Percentiles rank a stretch among this genome's conserved stretches.
Evolutionary conservation across 2,888 invertebrate species (phyloP).

Genomic region (Aspidiotus rigidus): DNA sequence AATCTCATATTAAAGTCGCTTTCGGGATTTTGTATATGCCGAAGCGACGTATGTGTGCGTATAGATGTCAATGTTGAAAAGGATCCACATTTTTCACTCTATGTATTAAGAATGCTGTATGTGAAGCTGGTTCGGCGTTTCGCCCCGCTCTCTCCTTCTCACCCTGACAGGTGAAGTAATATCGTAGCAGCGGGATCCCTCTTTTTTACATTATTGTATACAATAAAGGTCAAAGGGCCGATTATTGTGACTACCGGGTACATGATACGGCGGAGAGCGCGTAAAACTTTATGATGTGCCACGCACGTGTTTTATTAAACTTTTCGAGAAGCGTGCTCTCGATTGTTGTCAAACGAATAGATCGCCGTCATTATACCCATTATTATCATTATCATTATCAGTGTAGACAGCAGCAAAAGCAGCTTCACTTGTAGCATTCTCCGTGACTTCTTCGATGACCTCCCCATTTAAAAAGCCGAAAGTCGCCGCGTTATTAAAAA

Average conservation of each 20-base stretch:
- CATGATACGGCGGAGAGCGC: conserved; percentile 10
- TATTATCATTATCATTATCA: conserved; percentile 23
- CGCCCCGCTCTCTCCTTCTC: not conserved
- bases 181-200: conserved; percentile 23
- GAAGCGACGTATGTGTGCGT: conserved; percentile 7
- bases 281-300: conserved; percentile 33
- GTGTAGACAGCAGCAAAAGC: too few relatives aligned
- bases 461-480: not conserved
- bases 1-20: too few relatives aligned
- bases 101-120: conserved; percentile 1
- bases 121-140: not conserved
- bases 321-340: conserved; percentile 32
- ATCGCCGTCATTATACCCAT: conserved; percentile 30
- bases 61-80: conserved; percentile 21
- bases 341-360: conserved; percentile 29
- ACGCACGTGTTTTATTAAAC: conserved; percentile 32
- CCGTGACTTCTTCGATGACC: conserved; percentile 9
- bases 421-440: not conserved
- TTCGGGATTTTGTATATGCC: not conserved
- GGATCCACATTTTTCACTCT: conserved; percentile 14
- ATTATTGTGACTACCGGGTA: conserved; percentile 21
- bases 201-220: conserved; percentile 20
- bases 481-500: conserved; percentile 4
- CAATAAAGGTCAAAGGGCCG: conserved; percentile 33
- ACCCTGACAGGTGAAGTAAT: conserved; percentile 15